Conservation (phyloP, 2,888 invertebrate genomes). For the Cerastis rubricosa region DNA sequence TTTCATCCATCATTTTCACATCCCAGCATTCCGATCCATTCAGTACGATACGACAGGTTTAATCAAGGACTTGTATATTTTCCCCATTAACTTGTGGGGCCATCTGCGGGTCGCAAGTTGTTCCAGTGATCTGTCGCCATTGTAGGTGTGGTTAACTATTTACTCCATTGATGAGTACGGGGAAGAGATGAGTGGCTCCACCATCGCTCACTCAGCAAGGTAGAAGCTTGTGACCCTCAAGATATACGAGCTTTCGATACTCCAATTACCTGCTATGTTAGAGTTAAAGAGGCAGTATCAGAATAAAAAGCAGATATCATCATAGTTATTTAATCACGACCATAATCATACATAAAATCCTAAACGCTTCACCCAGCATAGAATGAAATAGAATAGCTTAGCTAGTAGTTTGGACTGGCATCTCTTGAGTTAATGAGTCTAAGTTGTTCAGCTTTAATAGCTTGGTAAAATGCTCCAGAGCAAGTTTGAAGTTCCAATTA, state of each 20-base stretch:
- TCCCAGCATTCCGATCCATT: too few species aligned
- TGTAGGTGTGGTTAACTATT: not conserved
- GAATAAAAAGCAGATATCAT: slow-evolving; percentile 8
- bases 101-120: too few species aligned
- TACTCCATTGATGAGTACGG: not conserved
- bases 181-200: not conserved
- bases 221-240: not conserved
- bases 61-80: too few species aligned
- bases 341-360: not conserved
- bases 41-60: too few species aligned
- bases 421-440: slow-evolving; percentile 63
- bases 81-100: too few species aligned
- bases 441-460: slow-evolving; percentile 77
- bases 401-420: slow-evolving; percentile 1
- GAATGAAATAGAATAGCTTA: not conserved
- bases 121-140: too few species aligned
- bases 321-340: slow-evolving; percentile 12
- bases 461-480: slow-evolving; percentile 80
- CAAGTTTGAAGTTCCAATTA: slow-evolving; percentile 91
- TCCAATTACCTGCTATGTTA: not conserved
- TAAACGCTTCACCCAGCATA: not conserved
- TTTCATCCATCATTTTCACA: too few species aligned
- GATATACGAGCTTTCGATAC: not conserved
- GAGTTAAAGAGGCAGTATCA: not conserved
- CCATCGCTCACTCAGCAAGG: not conserved